Evolutionary conservation across 2,113 vertebrate genomes (phyloP).

Genomic region (Orientallactaga bullata): DNA sequence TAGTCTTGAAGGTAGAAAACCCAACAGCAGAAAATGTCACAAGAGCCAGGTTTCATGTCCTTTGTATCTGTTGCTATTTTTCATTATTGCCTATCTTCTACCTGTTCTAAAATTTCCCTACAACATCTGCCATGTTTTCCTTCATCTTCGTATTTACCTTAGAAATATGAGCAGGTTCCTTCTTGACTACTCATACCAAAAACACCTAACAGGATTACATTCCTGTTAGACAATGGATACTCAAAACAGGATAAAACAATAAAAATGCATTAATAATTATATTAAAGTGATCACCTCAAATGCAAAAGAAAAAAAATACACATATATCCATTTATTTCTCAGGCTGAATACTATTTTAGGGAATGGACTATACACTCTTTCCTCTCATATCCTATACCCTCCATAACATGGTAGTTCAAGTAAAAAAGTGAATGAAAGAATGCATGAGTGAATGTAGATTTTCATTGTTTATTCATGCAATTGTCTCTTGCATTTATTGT

Average conservation of each 20-base stretch:
- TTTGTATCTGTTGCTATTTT: accelerated
- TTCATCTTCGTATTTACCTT: too few relatives aligned
- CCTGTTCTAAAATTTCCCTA: not conserved
- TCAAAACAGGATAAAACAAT: not conserved
- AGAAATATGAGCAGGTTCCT: not conserved
- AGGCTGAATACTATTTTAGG: not conserved
- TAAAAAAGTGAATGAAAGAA: not conserved
- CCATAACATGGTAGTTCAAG: not conserved
- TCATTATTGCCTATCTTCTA: not conserved
- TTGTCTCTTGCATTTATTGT: not conserved
- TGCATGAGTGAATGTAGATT: not conserved
- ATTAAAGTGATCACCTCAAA: not conserved
- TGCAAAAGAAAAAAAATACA: not conserved
- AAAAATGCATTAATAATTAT: not conserved
- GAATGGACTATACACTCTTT: not conserved
- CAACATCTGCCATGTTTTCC: not conserved
- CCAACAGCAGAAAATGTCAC: too few relatives aligned
- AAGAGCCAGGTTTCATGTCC: not conserved
- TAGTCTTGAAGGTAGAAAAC: not conserved
- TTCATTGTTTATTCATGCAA: not conserved
- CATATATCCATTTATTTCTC: not conserved
- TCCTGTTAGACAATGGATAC: not conserved
- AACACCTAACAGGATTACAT: not conserved
- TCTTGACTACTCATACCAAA: not conserved
- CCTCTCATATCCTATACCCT: not conserved